Evolutionary conservation across 2,113 vertebrate species (phyloP).

Genomic region (Otis tarda): DNA sequence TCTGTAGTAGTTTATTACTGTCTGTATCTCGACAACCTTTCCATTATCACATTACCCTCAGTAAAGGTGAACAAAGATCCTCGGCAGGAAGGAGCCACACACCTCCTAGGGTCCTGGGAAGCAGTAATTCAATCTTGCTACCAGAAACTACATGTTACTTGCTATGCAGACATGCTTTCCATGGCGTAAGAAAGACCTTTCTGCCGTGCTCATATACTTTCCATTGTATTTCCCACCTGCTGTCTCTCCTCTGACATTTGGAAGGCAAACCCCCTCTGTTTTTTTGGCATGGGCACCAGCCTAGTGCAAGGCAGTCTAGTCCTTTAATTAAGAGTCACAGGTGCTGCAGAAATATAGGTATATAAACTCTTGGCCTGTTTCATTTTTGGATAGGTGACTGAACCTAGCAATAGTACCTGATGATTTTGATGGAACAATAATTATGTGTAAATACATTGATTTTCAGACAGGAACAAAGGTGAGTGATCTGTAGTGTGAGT

Average conservation of each 20-base stretch:
- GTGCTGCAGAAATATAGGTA: background rate
- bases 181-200: background rate
- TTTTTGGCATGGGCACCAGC: background rate
- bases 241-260: background rate
- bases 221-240: background rate
- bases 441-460: background rate
- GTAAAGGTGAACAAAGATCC: background rate
- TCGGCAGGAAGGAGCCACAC: background rate
- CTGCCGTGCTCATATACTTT: background rate
- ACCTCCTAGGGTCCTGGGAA: background rate
- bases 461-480: background rate
- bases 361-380: background rate
- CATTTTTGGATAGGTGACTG: background rate
- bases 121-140: background rate
- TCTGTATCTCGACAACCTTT: background rate
- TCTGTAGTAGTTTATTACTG: background rate
- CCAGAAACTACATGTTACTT: background rate
- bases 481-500: background rate
- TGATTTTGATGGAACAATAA: background rate
- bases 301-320: background rate
- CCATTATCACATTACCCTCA: background rate
- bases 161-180: background rate
- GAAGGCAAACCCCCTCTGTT: background rate
- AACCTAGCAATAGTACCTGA: background rate
- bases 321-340: background rate